Percentiles rank a stretch among this genome's conserved stretches.
phyloP scores from a whole-genome alignment of 1,140 invertebrate genomes.

The Adelges cooleyi region DNA sequence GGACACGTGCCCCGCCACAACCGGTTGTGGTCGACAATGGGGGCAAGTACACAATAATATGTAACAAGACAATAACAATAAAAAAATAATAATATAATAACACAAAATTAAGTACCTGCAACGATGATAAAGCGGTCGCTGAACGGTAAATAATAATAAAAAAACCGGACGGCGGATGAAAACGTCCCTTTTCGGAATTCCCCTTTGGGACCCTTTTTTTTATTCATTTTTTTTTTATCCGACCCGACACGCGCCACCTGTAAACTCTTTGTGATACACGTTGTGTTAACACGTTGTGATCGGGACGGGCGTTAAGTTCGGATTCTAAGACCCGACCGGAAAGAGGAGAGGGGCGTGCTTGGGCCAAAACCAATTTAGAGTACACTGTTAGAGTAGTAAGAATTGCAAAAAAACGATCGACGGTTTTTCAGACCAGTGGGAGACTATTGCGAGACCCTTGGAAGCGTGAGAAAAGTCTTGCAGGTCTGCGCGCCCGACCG shows the following conservation, averaged over 20 bases:
- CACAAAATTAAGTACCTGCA: slow-evolving; percentile 12
- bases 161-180: not conserved
- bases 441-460: too few species aligned
- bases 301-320: not conserved
- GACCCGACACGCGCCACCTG: slow-evolving; percentile 20
- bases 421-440: too few species aligned
- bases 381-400: too few species aligned
- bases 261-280: not conserved
- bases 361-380: too few species aligned
- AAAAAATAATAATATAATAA: not conserved
- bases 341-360: too few species aligned
- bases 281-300: not conserved
- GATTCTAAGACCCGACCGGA: not conserved
- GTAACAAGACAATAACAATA: not conserved
- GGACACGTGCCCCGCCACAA: not conserved
- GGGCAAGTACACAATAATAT: too few species aligned
- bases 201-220: slow-evolving; percentile 18
- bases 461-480: too few species aligned
- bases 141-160: not conserved
- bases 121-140: not conserved
- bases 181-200: slow-evolving; percentile 7
- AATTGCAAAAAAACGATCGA: too few species aligned
- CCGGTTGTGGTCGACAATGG: not conserved
- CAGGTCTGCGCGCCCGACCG: too few species aligned
- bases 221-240: not conserved